A percentile compares a stretch with the other conserved stretches of the same genome.
Evolutionary conservation across 2,888 invertebrate species (phyloP).

Genomic region (Allygus modestus): DNA sequence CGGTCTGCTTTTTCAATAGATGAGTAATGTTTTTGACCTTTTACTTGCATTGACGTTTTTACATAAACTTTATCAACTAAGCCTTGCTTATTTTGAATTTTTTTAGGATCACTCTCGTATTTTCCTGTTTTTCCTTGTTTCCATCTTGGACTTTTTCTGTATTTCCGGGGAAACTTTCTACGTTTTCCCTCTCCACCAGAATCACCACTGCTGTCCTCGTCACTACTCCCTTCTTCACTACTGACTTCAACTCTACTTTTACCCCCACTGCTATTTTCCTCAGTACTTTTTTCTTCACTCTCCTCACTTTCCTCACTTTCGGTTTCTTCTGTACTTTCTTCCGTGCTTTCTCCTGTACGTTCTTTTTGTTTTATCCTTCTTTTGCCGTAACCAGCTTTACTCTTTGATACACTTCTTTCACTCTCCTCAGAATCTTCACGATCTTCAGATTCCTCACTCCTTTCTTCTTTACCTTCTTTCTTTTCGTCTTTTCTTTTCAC

Average conservation of each 20-base stretch:
- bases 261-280: neutral
- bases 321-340: neutral
- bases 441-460: neutral
- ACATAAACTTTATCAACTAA: neutral
- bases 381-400: neutral
- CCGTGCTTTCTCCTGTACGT: neutral
- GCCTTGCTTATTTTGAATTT: neutral
- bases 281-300: slow-evolving; percentile 9
- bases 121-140: slow-evolving; percentile 21
- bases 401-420: neutral
- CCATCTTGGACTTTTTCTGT: slow-evolving; percentile 21
- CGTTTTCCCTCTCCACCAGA: neutral
- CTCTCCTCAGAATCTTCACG: slow-evolving; percentile 25
- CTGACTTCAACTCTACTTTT: slow-evolving; percentile 4
- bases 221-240: neutral
- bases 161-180: slow-evolving; percentile 21
- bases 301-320: slow-evolving; percentile 27
- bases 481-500: neutral
- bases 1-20: neutral
- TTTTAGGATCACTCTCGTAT: slow-evolving; percentile 22
- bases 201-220: slow-evolving; percentile 13
- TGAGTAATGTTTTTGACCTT: neutral
- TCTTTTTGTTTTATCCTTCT: slow-evolving; percentile 6
- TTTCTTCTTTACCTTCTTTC: neutral
- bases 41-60: neutral